Conservation (phyloP, 2,888 invertebrate species). For the Drosophila ochracea region DNA sequence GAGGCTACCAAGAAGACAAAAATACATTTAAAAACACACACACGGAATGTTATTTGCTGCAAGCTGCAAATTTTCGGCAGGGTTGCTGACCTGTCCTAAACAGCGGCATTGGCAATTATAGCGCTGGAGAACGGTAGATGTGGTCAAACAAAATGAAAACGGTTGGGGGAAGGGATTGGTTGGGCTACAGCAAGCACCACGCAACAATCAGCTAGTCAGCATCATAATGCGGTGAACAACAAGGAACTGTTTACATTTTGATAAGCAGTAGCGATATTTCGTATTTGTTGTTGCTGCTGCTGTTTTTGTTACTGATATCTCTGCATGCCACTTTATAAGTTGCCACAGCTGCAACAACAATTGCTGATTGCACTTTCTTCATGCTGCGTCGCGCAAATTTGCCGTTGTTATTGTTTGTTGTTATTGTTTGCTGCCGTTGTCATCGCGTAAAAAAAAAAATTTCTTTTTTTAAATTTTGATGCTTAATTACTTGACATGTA, state of each 20-base stretch:
- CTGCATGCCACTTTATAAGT: constrained; percentile 30
- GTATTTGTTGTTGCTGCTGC: neutral
- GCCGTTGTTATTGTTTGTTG: constrained; percentile 6
- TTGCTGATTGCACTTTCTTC: constrained; percentile 55
- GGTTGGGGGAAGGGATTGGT: neutral
- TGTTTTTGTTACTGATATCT: constrained; percentile 33
- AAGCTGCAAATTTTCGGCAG: constrained; percentile 24
- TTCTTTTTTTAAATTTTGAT: constrained; percentile 10
- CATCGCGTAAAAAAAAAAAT: constrained; percentile 39
- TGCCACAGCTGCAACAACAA: constrained; percentile 24
- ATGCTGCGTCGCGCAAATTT: constrained; percentile 9
- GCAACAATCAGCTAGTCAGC: constrained; percentile 3
- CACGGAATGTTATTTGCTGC: constrained; percentile 10
- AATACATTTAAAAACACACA: neutral
- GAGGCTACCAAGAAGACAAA: neutral
- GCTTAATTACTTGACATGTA: neutral
- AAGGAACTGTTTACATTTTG: constrained; percentile 60
- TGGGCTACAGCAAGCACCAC: neutral
- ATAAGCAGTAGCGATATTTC: constrained; percentile 43
- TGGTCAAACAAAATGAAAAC: constrained; percentile 36
- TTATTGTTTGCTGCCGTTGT: constrained; percentile 19
- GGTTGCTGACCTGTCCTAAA: constrained; percentile 41
- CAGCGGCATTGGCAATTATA: neutral
- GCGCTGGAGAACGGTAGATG: neutral
- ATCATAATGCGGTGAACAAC: constrained; percentile 21